These are phyloP conservation scores for Petrocephalus schoutedeni DNA, from an alignment of 2,797 vertebrate genomes.

Conservation along the genomic window DNA sequence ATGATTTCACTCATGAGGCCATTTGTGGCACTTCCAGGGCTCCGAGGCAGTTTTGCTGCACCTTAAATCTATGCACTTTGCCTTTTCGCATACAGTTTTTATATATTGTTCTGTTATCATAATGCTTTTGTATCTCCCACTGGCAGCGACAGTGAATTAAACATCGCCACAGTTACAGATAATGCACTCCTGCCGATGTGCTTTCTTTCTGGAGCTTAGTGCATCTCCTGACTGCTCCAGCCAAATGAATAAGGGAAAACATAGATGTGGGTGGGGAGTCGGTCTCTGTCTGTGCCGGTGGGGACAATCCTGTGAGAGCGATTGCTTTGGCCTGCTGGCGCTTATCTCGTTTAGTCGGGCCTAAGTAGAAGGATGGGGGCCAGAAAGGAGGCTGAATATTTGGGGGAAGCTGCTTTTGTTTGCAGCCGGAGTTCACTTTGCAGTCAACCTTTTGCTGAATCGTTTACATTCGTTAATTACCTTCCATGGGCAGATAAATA, in stretches of 20 bases:
- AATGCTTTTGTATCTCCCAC: background rate
- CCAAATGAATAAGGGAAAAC: background rate
- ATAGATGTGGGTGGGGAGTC: background rate
- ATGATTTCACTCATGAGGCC: background rate
- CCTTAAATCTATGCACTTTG: background rate
- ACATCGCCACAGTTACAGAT: background rate
- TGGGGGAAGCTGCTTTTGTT: background rate
- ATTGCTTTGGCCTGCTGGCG: background rate
- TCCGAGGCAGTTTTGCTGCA: background rate
- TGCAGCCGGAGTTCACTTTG: conserved; percentile 1
- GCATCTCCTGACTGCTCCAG: background rate
- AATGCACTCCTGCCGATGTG: background rate
- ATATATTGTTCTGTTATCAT: background rate
- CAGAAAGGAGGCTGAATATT: background rate
- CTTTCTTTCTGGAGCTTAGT: background rate
- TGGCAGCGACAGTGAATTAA: background rate
- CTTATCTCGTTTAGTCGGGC: background rate
- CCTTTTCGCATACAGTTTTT: background rate
- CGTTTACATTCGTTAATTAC: background rate
- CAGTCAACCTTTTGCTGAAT: background rate
- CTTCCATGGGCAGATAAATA: background rate
- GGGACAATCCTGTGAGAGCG: background rate
- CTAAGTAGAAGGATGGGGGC: background rate
- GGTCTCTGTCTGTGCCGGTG: background rate
- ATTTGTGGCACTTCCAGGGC: background rate